Conservation (phyloP, 2,797 vertebrate species). For the Manis crassicaudata region DNA sequence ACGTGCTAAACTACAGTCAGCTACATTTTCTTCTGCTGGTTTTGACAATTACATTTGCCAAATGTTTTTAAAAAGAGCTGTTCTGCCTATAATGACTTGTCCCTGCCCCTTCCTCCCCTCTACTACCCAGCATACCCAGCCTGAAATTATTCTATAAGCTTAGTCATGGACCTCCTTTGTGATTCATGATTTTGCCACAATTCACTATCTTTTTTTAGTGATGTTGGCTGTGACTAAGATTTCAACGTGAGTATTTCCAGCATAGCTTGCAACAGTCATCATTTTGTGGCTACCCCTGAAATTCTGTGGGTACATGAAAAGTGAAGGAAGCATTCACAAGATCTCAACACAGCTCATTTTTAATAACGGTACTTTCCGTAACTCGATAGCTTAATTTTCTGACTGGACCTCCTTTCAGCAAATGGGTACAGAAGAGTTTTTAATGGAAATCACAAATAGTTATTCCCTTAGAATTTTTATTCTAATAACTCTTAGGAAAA, state of each 20-base stretch:
- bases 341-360: conserved; percentile 3
- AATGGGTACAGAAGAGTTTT: not conserved
- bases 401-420: not conserved
- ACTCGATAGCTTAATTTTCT: not conserved
- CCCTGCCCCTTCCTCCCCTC: not conserved
- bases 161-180: not conserved
- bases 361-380: not conserved
- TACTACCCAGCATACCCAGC: not conserved
- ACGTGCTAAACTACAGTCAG: not conserved
- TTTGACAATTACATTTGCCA: not conserved
- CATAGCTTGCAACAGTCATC: not conserved
- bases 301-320: not conserved
- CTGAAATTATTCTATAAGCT: not conserved
- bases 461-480: not conserved
- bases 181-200: conserved; percentile 2
- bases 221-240: not conserved
- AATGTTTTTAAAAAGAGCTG: not conserved
- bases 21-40: not conserved
- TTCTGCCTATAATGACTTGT: not conserved
- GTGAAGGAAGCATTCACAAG: not conserved
- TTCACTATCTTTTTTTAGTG: not conserved
- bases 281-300: conserved; percentile 6
- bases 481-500: not conserved
- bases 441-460: not conserved
- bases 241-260: not conserved